These are phyloP conservation scores for Betta splendens DNA, from an alignment of 2,797 vertebrate genomes.

Conservation along the genomic window DNA sequence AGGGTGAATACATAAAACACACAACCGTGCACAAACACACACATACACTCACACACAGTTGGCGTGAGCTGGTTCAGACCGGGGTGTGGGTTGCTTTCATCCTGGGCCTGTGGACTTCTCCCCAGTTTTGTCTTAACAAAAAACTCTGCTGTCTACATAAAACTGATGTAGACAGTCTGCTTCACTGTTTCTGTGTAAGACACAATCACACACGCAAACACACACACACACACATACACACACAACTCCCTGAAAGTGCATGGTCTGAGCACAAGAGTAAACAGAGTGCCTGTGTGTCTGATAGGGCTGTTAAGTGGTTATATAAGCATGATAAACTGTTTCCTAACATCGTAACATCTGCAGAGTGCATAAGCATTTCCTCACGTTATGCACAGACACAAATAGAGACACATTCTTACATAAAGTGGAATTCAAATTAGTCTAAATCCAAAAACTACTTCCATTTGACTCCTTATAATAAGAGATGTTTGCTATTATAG, in stretches of 20 bases:
- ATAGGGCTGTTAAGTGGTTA: conserved; percentile 69
- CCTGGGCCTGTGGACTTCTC: neutral
- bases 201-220: conserved; percentile 7
- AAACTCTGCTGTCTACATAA: conserved; percentile 10
- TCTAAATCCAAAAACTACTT: conserved; percentile 7
- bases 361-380: conserved; percentile 52
- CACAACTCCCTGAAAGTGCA: conserved; percentile 14
- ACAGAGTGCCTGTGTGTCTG: conserved; percentile 63
- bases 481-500: neutral
- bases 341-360: conserved; percentile 70
- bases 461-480: neutral
- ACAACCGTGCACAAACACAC: conserved; percentile 9
- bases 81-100: neutral
- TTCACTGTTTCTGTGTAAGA: neutral
- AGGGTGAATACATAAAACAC: conserved; percentile 5
- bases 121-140: conserved; percentile 11
- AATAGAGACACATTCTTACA: conserved; percentile 19
- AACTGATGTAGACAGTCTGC: conserved; percentile 32
- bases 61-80: neutral
- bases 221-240: conserved; percentile 8
- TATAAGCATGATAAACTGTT: conserved; percentile 71
- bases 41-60: neutral
- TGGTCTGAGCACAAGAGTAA: conserved; percentile 60
- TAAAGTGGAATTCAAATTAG: neutral
- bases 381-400: conserved; percentile 36